A percentile compares a stretch with the other conserved stretches of the same genome.
These are phyloP conservation scores for Pangasianodon hypophthalmus DNA, from an alignment of 2,113 vertebrate genomes.

Conservation along the genomic window DNA sequence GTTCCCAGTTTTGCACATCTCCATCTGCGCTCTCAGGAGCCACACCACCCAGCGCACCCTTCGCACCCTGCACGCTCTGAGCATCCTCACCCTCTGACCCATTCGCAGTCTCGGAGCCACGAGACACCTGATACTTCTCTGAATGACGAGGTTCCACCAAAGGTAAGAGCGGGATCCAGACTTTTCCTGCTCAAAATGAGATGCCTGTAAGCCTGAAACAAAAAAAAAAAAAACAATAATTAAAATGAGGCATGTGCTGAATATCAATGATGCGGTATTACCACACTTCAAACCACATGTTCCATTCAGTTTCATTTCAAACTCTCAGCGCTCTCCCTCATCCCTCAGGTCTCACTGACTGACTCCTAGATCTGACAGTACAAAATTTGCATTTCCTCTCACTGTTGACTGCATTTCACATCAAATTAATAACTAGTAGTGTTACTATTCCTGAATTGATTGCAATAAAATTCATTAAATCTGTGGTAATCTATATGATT, in stretches of 20 bases:
- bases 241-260: background rate
- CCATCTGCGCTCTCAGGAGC: constrained; percentile 83
- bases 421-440: too few species aligned
- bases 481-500: background rate
- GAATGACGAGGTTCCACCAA: constrained; percentile 86
- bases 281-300: background rate
- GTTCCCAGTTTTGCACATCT: constrained; percentile 82
- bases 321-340: too few species aligned
- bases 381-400: too few species aligned
- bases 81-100: constrained; percentile 73
- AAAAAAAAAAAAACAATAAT: background rate
- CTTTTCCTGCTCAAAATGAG: background rate
- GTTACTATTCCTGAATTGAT: background rate
- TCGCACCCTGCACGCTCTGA: constrained; percentile 30
- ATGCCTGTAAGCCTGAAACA: too few species aligned
- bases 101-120: constrained; percentile 64
- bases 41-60: constrained; percentile 35
- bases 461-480: background rate
- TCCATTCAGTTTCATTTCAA: background rate
- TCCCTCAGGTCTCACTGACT: too few species aligned
- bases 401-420: too few species aligned
- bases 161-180: constrained; percentile 82
- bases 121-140: constrained; percentile 23
- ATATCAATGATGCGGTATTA: background rate
- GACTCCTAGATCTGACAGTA: too few species aligned